These are phyloP conservation scores for Ctena decussata DNA, from an alignment of 2,888 invertebrate genomes.

Conservation along the genomic window DNA sequence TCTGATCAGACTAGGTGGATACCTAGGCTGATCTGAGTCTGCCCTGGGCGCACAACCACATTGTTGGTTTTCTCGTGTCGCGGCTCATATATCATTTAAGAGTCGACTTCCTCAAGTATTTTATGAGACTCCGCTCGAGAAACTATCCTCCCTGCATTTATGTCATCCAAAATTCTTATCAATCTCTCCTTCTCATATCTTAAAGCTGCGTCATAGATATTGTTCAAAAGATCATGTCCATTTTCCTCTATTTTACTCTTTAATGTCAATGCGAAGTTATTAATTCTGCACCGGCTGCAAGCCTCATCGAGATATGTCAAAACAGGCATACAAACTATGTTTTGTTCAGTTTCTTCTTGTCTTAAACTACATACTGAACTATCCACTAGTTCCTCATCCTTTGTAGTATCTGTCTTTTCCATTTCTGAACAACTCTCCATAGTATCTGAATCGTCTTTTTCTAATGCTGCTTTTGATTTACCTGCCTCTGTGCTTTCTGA, in stretches of 20 bases:
- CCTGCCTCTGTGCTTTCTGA: not conserved
- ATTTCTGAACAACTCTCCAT: not conserved
- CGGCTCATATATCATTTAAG: not conserved
- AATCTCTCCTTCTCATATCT: conserved; percentile 62
- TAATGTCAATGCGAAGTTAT: conserved; percentile 61
- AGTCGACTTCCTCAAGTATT: not conserved
- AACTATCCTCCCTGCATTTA: conserved; percentile 55
- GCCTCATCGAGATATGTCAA: conserved; percentile 69
- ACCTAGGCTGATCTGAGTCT: too few species aligned
- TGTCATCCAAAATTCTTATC: conserved; percentile 64
- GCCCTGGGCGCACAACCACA: too few species aligned
- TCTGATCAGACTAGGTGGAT: too few species aligned
- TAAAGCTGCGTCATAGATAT: conserved; percentile 54
- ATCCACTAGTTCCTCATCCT: not conserved
- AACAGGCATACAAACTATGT: conserved; percentile 41
- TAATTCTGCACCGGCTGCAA: conserved; percentile 68
- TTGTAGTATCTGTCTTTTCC: not conserved
- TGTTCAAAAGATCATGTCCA: conserved; percentile 43
- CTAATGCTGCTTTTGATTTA: not conserved
- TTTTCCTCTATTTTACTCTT: conserved; percentile 53
- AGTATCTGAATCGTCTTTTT: not conserved
- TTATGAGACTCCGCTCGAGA: conserved; percentile 51
- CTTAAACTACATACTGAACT: too few species aligned
- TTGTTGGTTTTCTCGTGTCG: too few species aligned
- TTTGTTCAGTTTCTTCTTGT: not conserved